Conservation (phyloP, 2,888 invertebrate species). For the Tenthredo scrophulariae region DNA sequence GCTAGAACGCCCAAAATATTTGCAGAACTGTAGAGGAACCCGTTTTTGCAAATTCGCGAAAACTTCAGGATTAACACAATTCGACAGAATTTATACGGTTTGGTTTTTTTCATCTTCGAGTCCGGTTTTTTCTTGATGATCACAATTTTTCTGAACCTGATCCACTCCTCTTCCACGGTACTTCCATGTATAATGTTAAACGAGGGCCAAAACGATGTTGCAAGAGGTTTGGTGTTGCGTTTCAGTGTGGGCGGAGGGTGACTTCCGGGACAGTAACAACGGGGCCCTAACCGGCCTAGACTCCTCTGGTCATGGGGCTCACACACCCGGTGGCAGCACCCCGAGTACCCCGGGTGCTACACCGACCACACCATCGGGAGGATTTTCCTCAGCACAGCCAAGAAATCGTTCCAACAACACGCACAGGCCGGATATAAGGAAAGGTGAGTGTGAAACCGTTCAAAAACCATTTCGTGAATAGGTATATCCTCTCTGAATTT, state of each 20-base stretch:
- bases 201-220: constrained; percentile 70
- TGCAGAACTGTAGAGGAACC: neutral
- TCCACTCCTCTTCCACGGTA: constrained; percentile 35
- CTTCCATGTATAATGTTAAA: neutral
- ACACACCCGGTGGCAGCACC: constrained; percentile 80
- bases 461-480: neutral
- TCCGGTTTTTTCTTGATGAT: neutral
- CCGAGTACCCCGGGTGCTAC: constrained; percentile 82
- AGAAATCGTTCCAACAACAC: constrained; percentile 77
- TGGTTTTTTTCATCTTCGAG: neutral
- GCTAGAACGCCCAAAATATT: neutral
- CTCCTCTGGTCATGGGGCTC: constrained; percentile 77
- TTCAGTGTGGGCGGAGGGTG: constrained; percentile 95
- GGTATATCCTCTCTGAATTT: neutral
- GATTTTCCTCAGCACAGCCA: constrained; percentile 75
- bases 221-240: constrained; percentile 75
- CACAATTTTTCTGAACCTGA: constrained; percentile 12
- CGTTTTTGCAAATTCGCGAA: neutral
- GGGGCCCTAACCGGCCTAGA: constrained; percentile 80
- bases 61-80: neutral
- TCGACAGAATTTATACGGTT: neutral
- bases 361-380: constrained; percentile 73
- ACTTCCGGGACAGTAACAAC: constrained; percentile 91
- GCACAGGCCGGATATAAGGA: constrained; percentile 78
- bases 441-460: constrained; percentile 78